Conservation (phyloP, 2,113 vertebrate genomes). For the Cairina moschata region DNA sequence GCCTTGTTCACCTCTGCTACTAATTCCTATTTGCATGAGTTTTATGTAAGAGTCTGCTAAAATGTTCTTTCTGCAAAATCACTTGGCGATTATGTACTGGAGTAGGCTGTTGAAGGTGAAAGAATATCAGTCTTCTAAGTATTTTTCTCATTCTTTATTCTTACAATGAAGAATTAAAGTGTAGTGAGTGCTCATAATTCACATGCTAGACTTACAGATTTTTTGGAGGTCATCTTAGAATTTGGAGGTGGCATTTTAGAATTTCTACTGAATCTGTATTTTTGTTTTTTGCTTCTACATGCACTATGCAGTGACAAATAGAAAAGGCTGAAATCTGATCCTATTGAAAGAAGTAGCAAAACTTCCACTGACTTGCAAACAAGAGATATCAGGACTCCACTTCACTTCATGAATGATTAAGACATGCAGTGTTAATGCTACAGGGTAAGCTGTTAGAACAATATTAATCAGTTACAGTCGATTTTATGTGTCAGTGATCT, state of each 20-base stretch:
- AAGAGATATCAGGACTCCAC: background rate
- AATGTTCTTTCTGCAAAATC: background rate
- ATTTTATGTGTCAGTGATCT: background rate
- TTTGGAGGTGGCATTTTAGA: background rate
- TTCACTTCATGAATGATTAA: background rate
- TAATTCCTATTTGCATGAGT: background rate
- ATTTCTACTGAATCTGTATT: background rate
- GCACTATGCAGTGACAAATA: background rate
- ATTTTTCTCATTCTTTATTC: background rate
- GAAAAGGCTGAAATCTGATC: background rate
- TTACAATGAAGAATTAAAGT: background rate
- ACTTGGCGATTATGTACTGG: fast-evolving
- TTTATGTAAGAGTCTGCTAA: background rate
- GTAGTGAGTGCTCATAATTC: background rate
- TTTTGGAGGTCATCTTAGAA: background rate
- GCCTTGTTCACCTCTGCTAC: background rate
- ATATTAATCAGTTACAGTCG: background rate
- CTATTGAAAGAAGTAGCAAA: background rate
- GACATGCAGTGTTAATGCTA: background rate
- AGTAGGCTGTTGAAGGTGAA: background rate
- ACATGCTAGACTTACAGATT: background rate
- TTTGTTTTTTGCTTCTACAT: background rate
- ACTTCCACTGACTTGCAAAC: background rate
- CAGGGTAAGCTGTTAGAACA: background rate
- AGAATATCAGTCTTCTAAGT: background rate